Base-by-base conservation (phyloP, 1,140 invertebrate genomes). In the Diorhabda sublineata region DNA sequence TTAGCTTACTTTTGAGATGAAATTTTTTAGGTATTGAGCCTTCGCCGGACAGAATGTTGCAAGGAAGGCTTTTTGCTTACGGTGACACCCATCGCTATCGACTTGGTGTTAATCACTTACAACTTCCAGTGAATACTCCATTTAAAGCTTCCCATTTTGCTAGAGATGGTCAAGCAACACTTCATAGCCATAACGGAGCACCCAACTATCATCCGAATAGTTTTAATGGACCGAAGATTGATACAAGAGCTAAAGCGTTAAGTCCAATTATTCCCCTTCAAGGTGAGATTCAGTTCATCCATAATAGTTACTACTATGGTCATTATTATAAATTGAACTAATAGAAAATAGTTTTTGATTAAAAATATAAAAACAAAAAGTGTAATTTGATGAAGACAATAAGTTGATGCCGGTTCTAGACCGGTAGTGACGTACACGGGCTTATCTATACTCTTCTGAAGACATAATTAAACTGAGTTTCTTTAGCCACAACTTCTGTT, bases 181-280 rank as follows among this genome's bases (percentile, higher is more conserved):
- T 84, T 74, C 84, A 87, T 67, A 90, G 89, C 75, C 87, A 92
- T 85, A 89, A 85, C 58, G 91, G 91, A 56, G 90, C 91, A 9
- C 97, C 97, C 2, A 98, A 98, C 82, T 98, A 98, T 80, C 97
- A 89, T 84, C 97, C 97, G 0, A 98, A 98, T 82, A 97, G 95
- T 69, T 99, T 98, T 82, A 83, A 84, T 69, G 95, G 95, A 0
- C 94, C 95, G 0, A 80, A 85, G 45, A 87, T 88, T 71, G 83
- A 83, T 66, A 79, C 82, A 8, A 82, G 86, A 11, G 85, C 85
- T 3, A 79, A 82, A 52, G 83, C 82, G 5, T 78, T 88, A 42
- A 80, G 83, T 58, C 85, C 87, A 2, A 75, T 76, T 8, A 85
- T 85, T 71, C 81, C 82, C 3, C 71, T 86, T 1, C 7, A 45